phyloP scores from a whole-genome alignment of 2,797 vertebrate genomes.

The Etheostoma perlongum region DNA sequence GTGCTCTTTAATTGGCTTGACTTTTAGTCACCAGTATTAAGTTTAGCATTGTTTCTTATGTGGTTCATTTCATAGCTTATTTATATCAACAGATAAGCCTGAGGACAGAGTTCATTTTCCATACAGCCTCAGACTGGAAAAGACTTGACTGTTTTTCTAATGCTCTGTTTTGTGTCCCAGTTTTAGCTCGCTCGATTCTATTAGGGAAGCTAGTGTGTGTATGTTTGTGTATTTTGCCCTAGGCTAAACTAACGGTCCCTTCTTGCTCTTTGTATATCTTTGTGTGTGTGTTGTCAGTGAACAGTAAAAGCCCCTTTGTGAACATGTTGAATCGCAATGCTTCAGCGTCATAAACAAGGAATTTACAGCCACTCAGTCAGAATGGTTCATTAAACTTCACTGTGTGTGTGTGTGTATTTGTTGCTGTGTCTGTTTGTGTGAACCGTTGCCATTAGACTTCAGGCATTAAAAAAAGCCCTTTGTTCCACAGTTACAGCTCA shows the following conservation, averaged over 20 bases:
- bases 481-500: constrained; percentile 67
- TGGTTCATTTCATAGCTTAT: constrained; percentile 27
- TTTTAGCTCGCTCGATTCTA: constrained; percentile 62
- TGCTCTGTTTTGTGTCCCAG: constrained; percentile 61
- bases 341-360: constrained; percentile 69
- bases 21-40: constrained; percentile 16
- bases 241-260: constrained; percentile 54
- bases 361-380: constrained; percentile 74
- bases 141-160: constrained; percentile 50
- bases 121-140: constrained; percentile 42
- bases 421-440: constrained; percentile 62
- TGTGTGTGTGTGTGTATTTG: constrained; percentile 35
- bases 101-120: constrained; percentile 48
- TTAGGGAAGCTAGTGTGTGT: constrained; percentile 42
- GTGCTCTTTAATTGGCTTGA: constrained; percentile 36
- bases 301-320: constrained; percentile 70
- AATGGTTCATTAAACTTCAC: constrained; percentile 69
- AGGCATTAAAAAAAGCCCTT: constrained; percentile 55
- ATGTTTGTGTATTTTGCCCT: constrained; percentile 48
- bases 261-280: constrained; percentile 41
- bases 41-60: constrained; percentile 33
- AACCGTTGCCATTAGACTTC: constrained; percentile 57
- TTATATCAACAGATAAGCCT: constrained; percentile 55
- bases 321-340: constrained; percentile 63
- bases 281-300: constrained; percentile 31